Evolutionary conservation across 2,888 invertebrate species (phyloP), one percentile per base, ranked within the genome.

Genomic region (Penaeus monodon): DNA sequence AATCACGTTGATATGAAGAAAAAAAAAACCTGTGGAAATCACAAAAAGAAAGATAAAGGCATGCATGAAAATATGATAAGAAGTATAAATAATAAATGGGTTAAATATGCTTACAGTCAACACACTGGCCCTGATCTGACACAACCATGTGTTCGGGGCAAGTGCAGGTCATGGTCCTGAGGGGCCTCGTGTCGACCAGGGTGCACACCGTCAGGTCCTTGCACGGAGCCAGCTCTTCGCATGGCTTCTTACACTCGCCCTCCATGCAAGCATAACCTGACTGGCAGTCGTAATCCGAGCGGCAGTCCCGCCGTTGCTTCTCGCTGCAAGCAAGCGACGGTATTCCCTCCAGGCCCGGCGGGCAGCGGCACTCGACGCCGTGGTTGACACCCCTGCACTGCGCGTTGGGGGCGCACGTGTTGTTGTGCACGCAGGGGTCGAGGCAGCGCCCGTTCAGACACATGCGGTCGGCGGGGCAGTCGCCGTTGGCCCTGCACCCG

Each of bases 121-220:
- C 74, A 79, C 89, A 89, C 65, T 81, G 66, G n/a, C 88, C 89
- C 27, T 85, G 73, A n/a, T 38, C 78, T 12, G 86, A 88, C 44
- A 96, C 96, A 89, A 96, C 95, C 94, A 95, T 97, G 78, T 96
- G 96, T 91, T 96, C 96, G 0, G 97, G 96, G 91, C 97, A 97
- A 86, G 96, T 96, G 92, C 97, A 97, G 78, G 96, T 95, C 89
- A 91, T 91, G 66, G 90, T 91, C 81, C 90, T 89, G 90, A 91
- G 89, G 27, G 91, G 90, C 86, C 90, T 44, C 85, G 91, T 91
- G 81, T 91, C 90, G 29, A 90, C 86, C n/a, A 91, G 91, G 33
- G 89, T 86, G 68, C 91, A 91, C 44, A 89, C 88, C 22, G 91
- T 90, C 29, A 90, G 88, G 78, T 83, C 84, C 57, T 85, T 79